A percentile compares a stretch with the other conserved stretches of the same genome.
Evolutionary conservation across 2,888 invertebrate species (phyloP).

Genomic region (Agriopis aurantiaria): DNA sequence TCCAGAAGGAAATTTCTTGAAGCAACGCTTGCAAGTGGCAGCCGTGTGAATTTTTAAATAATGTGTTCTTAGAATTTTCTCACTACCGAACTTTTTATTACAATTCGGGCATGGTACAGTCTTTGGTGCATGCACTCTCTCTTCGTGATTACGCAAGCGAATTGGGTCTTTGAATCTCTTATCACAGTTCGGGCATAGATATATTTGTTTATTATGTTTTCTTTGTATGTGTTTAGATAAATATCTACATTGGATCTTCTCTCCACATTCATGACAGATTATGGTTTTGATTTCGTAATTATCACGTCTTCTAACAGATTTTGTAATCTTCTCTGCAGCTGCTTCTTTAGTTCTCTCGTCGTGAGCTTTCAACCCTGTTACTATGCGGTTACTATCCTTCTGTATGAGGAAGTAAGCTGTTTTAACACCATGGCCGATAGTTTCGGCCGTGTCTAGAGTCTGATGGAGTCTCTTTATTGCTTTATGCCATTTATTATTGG

Average conservation of each 20-base stretch:
- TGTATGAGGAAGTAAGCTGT: background rate
- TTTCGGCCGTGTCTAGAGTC: background rate
- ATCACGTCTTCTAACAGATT: background rate
- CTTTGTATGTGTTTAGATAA: background rate
- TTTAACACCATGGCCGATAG: background rate
- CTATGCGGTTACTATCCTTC: background rate
- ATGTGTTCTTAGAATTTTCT: background rate
- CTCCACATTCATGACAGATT: background rate
- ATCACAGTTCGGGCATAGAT: background rate
- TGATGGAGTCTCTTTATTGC: background rate
- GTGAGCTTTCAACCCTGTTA: background rate
- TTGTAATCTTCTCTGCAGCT: background rate
- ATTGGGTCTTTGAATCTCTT: background rate
- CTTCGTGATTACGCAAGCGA: background rate
- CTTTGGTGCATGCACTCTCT: background rate
- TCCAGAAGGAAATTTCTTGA: background rate
- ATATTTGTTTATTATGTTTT: background rate
- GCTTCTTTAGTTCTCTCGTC: background rate
- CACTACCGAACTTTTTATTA: background rate
- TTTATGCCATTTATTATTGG: background rate
- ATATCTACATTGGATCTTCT: background rate
- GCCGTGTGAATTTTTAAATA: background rate
- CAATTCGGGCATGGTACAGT: background rate
- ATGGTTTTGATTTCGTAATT: background rate
- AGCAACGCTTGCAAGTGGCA: background rate